Conservation (phyloP, 2,888 invertebrate species). For the Volucella inflata region DNA sequence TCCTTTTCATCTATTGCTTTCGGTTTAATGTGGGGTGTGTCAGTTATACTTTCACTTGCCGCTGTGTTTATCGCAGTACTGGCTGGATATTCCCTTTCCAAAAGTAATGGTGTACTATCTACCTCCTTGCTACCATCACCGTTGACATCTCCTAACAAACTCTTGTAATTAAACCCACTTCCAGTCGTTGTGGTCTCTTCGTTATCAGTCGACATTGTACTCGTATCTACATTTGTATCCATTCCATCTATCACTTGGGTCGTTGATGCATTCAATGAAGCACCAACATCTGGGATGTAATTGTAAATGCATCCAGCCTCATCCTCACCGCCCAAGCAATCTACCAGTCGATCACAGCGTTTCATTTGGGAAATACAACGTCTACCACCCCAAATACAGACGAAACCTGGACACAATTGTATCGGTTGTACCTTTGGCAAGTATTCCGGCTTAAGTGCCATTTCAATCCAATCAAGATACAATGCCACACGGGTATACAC, state of each 20-base stretch:
- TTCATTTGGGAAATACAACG: conserved; percentile 88
- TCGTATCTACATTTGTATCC: too few species aligned
- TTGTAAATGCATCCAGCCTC: conserved; percentile 87
- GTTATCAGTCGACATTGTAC: conserved; percentile 21
- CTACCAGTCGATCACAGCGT: conserved; percentile 89
- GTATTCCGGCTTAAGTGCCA: conserved; percentile 82
- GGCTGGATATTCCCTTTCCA: conserved; percentile 32
- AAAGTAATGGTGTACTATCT: conserved; percentile 53
- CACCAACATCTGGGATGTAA: conserved; percentile 80
- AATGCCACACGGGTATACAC: conserved; percentile 92
- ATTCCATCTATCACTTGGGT: conserved; percentile 27
- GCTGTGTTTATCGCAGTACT: background rate
- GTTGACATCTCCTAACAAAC: background rate
- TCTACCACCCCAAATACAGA: conserved; percentile 87
- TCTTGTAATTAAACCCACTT: conserved; percentile 3
- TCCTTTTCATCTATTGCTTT: conserved; percentile 34
- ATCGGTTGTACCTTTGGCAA: conserved; percentile 84
- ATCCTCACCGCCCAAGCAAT: conserved; percentile 92
- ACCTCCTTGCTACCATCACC: background rate
- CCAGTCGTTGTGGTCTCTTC: conserved; percentile 26
- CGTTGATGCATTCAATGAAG: conserved; percentile 69
- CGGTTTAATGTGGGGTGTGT: conserved; percentile 13
- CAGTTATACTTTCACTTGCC: conserved; percentile 9
- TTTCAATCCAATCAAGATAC: conserved; percentile 89
- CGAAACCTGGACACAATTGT: conserved; percentile 89